phyloP scores from a whole-genome alignment of 2,797 vertebrate genomes.

The Pangasius macronema region DNA sequence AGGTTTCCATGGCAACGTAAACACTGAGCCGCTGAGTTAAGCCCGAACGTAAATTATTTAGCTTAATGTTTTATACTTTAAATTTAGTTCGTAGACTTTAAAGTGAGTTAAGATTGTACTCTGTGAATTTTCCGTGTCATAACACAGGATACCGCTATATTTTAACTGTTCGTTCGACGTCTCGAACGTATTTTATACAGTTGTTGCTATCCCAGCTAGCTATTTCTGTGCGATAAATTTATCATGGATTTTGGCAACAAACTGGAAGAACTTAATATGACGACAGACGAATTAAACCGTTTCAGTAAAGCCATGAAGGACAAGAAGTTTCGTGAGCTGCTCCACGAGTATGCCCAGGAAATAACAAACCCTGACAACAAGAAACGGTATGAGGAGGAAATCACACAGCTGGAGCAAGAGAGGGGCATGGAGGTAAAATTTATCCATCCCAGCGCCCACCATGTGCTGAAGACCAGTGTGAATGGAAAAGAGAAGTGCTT shows the following conservation, averaged over 20 bases:
- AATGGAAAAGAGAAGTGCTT: slow-evolving; percentile 80
- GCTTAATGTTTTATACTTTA: neutral
- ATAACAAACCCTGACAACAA: slow-evolving; percentile 82
- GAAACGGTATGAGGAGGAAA: slow-evolving; percentile 84
- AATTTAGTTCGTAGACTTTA: neutral
- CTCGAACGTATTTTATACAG: neutral
- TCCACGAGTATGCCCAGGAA: slow-evolving; percentile 83
- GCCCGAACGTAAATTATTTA: too few species aligned
- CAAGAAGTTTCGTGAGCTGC: slow-evolving; percentile 77
- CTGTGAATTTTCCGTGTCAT: neutral
- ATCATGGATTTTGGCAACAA: slow-evolving; percentile 74
- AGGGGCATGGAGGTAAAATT: slow-evolving; percentile 84
- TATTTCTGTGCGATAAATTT: too few species aligned
- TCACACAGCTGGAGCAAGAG: slow-evolving; percentile 82
- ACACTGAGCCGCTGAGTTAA: neutral
- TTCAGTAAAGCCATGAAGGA: slow-evolving; percentile 83
- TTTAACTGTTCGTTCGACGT: neutral
- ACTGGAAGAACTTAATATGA: slow-evolving; percentile 79
- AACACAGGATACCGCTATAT: neutral
- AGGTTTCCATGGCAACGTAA: slow-evolving; percentile 4
- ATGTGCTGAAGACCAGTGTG: slow-evolving; percentile 81
- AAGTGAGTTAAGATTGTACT: neutral
- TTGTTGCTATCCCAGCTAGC: too few species aligned
- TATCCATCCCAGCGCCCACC: slow-evolving; percentile 81
- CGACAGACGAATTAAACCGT: slow-evolving; percentile 77